Evolutionary conservation across 1,140 invertebrate genomes (phyloP).

Genomic region (Drosophila dunni): DNA sequence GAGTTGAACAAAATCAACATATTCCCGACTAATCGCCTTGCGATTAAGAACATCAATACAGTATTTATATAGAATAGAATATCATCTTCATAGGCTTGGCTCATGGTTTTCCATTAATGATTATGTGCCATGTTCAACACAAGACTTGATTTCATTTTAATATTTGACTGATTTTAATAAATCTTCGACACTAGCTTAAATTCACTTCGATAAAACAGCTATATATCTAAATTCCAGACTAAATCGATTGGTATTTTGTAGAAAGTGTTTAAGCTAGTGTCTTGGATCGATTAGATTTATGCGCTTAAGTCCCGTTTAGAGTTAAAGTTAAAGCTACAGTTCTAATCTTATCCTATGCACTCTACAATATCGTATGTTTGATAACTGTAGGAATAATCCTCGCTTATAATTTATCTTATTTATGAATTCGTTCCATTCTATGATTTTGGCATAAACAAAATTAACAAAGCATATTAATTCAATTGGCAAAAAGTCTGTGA

Average conservation of each 20-base stretch:
- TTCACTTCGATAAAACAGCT: constrained; percentile 6
- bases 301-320: constrained; percentile 37
- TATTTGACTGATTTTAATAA: constrained; percentile 69
- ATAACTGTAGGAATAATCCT: constrained; percentile 9
- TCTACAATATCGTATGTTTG: neutral
- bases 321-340: constrained; percentile 32
- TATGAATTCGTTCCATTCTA: constrained; percentile 7
- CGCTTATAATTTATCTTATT: constrained; percentile 23
- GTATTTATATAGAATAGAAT: constrained; percentile 53
- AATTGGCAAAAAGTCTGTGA: constrained; percentile 82
- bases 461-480: constrained; percentile 70
- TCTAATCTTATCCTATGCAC: neutral
- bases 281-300: constrained; percentile 44
- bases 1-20: constrained; percentile 1
- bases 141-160: constrained; percentile 77
- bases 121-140: constrained; percentile 72
- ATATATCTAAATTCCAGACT: neutral
- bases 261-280: constrained; percentile 4
- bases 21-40: constrained; percentile 18
- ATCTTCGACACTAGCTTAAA: constrained; percentile 26
- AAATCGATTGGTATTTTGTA: neutral
- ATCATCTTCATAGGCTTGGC: constrained; percentile 69
- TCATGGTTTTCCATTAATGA: constrained; percentile 69
- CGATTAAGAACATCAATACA: constrained; percentile 45
- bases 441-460: constrained; percentile 63